Percentiles rank a stretch among this genome's conserved stretches.
phyloP scores from a whole-genome alignment of 2,113 vertebrate species.

The Pteropus alecto region DNA sequence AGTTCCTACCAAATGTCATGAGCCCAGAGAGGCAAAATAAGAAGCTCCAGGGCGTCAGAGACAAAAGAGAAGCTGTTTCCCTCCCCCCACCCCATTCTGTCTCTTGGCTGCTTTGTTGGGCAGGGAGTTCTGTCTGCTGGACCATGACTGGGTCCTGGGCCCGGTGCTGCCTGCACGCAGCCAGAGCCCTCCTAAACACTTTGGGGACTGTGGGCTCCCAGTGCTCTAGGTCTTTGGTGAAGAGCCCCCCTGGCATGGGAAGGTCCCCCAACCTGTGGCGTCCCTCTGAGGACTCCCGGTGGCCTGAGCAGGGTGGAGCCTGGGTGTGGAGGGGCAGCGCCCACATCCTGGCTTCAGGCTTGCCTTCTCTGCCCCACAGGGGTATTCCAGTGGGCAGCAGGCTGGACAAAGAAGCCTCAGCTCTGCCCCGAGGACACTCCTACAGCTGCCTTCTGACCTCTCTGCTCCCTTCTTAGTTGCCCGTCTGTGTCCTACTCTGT shows the following conservation, averaged over 20 bases:
- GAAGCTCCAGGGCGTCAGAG: neutral
- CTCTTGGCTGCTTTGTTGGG: neutral
- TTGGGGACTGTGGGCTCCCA: neutral
- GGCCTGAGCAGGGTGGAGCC: neutral
- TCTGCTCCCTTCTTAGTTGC: slow-evolving; percentile 83
- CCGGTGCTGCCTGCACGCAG: neutral
- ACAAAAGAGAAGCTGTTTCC: neutral
- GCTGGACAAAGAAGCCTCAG: neutral
- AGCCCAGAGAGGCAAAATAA: neutral
- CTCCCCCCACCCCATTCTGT: rapidly evolving
- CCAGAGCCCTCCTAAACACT: neutral
- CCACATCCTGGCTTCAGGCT: neutral
- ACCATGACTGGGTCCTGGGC: too few relatives aligned
- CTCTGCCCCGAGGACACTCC: neutral
- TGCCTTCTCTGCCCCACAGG: neutral
- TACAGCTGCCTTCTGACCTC: neutral
- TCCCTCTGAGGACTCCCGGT: neutral
- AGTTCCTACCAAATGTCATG: neutral
- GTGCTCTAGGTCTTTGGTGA: neutral
- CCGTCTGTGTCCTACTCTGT: slow-evolving; percentile 89
- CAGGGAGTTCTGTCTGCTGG: neutral
- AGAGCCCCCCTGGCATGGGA: neutral
- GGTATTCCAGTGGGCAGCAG: neutral
- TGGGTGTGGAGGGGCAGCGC: rapidly evolving
- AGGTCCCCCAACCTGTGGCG: neutral